phyloP scores from a whole-genome alignment of 2,888 invertebrate genomes.

The Saturnia pavonia region DNA sequence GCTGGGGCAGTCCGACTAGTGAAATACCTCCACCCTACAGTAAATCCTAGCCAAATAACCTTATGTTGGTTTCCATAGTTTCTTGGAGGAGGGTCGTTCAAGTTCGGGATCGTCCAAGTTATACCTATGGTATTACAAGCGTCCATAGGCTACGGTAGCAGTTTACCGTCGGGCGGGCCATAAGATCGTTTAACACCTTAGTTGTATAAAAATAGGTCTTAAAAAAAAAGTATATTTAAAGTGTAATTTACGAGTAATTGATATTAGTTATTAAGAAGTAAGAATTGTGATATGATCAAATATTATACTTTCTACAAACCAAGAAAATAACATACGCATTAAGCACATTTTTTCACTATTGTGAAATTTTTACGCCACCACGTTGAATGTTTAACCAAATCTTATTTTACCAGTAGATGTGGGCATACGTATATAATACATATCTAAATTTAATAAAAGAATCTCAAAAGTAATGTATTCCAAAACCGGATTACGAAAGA shows the following conservation, averaged over 20 bases:
- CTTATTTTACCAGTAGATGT: not conserved
- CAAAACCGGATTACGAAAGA: slow-evolving; percentile 40
- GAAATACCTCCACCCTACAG: too few relatives aligned
- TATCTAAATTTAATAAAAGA: not conserved
- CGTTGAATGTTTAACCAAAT: not conserved
- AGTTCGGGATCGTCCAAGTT: too few relatives aligned
- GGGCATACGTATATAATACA: not conserved
- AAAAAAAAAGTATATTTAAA: not conserved
- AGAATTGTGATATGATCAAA: not conserved
- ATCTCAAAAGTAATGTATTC: slow-evolving; percentile 31
- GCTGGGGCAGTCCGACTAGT: too few relatives aligned
- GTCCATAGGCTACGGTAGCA: too few relatives aligned
- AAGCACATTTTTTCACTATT: not conserved
- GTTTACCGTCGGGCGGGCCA: too few relatives aligned
- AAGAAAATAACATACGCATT: not conserved
- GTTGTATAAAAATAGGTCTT: too few relatives aligned
- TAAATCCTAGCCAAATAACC: too few relatives aligned
- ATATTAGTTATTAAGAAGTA: not conserved
- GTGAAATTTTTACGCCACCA: not conserved
- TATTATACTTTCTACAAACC: not conserved
- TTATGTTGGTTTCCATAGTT: too few relatives aligned
- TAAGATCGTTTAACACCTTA: too few relatives aligned
- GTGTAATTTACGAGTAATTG: not conserved
- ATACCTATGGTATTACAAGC: too few relatives aligned
- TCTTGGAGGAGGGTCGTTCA: too few relatives aligned